A percentile compares a stretch with the other conserved stretches of the same genome.
These are phyloP conservation scores for Psettodes erumei DNA, from an alignment of 2,113 vertebrate species.

Conservation along the genomic window DNA sequence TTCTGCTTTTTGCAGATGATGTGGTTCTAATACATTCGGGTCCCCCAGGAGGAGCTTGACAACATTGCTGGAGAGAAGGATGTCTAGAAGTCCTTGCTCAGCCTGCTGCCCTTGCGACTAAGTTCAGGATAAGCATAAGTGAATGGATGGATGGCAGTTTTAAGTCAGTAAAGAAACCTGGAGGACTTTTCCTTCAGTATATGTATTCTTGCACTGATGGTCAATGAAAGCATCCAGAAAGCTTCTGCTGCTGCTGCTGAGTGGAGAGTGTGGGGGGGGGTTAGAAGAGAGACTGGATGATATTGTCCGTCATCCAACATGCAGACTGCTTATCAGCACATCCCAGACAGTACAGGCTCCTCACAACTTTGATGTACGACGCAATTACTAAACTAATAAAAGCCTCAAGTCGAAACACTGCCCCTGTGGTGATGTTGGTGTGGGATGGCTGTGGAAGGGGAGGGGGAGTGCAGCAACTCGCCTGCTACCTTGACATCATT, in stretches of 20 bases:
- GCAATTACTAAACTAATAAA: conserved; percentile 84
- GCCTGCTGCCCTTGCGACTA: too few relatives aligned
- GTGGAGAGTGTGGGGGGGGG: conserved; percentile 8
- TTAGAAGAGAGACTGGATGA: conserved; percentile 48
- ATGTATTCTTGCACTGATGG: too few relatives aligned
- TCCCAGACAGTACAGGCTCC: conserved; percentile 71
- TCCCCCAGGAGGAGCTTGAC: too few relatives aligned
- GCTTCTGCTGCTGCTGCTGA: conserved; percentile 22
- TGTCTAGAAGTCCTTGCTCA: too few relatives aligned
- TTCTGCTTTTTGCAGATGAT: too few relatives aligned
- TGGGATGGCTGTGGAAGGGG: neutral
- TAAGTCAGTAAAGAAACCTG: too few relatives aligned
- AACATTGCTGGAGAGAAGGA: too few relatives aligned
- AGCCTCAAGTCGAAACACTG: conserved; percentile 74
- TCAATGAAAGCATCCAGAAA: conserved; percentile 70
- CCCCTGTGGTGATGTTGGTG: conserved; percentile 22
- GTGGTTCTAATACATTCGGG: too few relatives aligned
- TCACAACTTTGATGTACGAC: conserved; percentile 81
- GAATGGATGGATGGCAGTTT: too few relatives aligned
- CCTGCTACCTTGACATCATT: conserved; percentile 64
- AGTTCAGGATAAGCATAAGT: too few relatives aligned
- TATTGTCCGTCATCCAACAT: conserved; percentile 72
- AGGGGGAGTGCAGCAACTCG: conserved; percentile 47
- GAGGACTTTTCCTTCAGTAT: conserved; percentile 5
- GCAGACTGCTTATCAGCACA: conserved; percentile 75